These are phyloP conservation scores for Hyaena hyaena DNA, from an alignment of 2,113 vertebrate species.

Conservation along the genomic window DNA sequence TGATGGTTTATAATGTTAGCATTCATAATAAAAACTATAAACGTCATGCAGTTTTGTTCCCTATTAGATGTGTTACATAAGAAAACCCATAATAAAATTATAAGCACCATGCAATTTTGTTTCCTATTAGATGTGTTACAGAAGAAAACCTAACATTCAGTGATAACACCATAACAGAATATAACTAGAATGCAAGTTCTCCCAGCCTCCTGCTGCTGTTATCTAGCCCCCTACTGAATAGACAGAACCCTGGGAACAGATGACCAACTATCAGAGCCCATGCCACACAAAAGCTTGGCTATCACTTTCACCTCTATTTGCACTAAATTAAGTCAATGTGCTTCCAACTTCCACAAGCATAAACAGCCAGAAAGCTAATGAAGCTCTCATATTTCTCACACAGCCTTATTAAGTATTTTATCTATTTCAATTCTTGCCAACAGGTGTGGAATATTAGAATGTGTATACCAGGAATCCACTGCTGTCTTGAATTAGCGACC, in stretches of 20 bases:
- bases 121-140: neutral
- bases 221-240: neutral
- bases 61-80: neutral
- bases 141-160: neutral
- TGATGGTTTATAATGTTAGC: neutral
- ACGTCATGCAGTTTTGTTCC: neutral
- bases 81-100: conserved; percentile 11
- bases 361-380: neutral
- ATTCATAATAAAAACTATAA: conserved; percentile 43
- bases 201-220: neutral
- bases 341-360: neutral
- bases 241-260: neutral
- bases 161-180: neutral
- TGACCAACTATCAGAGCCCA: neutral
- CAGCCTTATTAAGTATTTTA: conserved; percentile 78
- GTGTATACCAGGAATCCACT: conserved; percentile 74
- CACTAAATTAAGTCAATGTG: neutral
- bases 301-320: neutral
- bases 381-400: neutral
- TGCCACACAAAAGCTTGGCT: neutral
- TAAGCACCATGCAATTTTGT: neutral
- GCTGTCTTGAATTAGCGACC: conserved; percentile 81
- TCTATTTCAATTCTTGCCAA: conserved; percentile 79
- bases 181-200: neutral
- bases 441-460: conserved; percentile 75